Base-by-base conservation (phyloP, 2,888 invertebrate species). In the Halocaridina rubra region DNA sequence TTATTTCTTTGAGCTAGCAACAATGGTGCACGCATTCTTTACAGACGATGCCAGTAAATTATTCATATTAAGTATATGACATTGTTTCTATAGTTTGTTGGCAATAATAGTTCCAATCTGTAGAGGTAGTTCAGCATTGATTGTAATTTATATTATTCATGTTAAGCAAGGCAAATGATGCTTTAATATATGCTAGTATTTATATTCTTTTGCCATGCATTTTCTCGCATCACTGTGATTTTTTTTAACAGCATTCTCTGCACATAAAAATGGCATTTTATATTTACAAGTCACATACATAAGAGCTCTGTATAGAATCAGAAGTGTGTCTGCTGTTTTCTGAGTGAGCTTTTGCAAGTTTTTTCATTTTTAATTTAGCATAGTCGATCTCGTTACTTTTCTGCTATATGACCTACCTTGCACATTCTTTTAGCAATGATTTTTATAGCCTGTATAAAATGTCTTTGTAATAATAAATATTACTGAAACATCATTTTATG, bases 391-490 rank as follows among this genome's bases (percentile, higher is more conserved):
- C 72, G 46, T 72, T 22, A 72, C 39, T 22, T 71, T 46, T 72
- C 39, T 46, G 19, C 33, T 22, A 19, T 24, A n/a, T n/a, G 3
- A n/a, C 32, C 39, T 72, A 33, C 71, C 71, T 33, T 16, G 24
- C 39, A 72, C 39, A 19, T 72, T 19, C 7, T n/a, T 72, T 33
- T 22, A 33, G 71, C 71, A 72, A 19, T 33, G 33, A 46, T 27
- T 72, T 46, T 24, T 8, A 72, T 46, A 39, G 72, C 72, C 46
- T 72, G 72, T 72, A 39, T 39, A 72, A 72, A 16, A 67, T 16
- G 27, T 24, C 39, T 16, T 53, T 72, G 33, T 72, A 33, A 72
- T 72, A 72, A 72, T 72, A 72, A 72, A 72, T 72, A 72, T 72
- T 46, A 72, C 46, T 46, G 46, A 72, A 72, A 53, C 53, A 2